Base-by-base conservation (phyloP, 2,797 vertebrate genomes). In the Pogonophryne albipinna region DNA sequence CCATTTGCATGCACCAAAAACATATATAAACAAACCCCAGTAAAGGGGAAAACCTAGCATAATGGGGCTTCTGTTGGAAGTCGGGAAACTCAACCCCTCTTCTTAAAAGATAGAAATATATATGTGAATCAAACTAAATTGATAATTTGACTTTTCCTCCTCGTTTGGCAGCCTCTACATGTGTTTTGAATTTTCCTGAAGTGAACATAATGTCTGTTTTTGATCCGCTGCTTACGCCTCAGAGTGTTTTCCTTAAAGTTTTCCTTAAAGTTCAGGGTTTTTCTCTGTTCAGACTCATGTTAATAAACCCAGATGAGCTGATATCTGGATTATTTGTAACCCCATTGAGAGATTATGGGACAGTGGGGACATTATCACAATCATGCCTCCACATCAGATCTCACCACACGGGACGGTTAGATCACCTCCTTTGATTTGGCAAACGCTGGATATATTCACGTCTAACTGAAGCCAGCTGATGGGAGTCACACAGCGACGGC, bases 401-500 rank as follows among this genome's bases (percentile, higher is more conserved):
- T 74, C 80, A 69, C 81, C 61, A 31, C 23, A 0, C 68, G 84
- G 74, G 73, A 78, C 41, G 1, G 44, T 67, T 50, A 4, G 49
- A 82, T 78, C 78, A 44, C 68, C 31, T 76, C 58, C 68, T 70
- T 34, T 0, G 19, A 71, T 49, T 19, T 27, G 68, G 55, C 20
- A 65, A 71, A 79, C 5, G 67, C 11, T 53, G 68, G 78, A 73
- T 71, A 75, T 65, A 19, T 64, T 77, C 77, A 70, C 80, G 2
- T 67, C 64, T 86, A 83, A 86, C 64, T n/a, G 60, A 70, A 79
- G 52, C 79, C 84, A 85, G 87, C 83, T 88, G 85, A 83, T 69
- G 82, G 73, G 80, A 82, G 69, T 58, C 66, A 1, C 61, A 51
- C 74, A 66, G 67, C 64, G 74, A 74, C 27, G 46, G 52, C 65